phyloP scores from a whole-genome alignment of 2,113 vertebrate genomes.

The Misgurnus mizolepis region DNA sequence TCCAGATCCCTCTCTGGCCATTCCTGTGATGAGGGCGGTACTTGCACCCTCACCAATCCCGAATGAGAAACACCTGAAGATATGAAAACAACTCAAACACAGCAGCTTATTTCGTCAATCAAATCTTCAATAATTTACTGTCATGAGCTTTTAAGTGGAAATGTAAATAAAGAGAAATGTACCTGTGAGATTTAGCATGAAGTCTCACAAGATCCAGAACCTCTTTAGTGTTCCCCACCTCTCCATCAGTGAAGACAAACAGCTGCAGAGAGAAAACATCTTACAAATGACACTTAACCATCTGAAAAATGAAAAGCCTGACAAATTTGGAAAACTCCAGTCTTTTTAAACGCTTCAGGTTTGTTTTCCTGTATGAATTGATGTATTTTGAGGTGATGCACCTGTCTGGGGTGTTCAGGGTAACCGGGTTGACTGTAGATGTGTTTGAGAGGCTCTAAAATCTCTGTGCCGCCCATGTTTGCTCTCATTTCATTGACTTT shows the following conservation, averaged over 20 bases:
- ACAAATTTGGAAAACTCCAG: too few relatives aligned
- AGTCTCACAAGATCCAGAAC: slow-evolving; percentile 75
- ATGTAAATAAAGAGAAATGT: too few relatives aligned
- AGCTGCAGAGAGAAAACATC: slow-evolving; percentile 66
- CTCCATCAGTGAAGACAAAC: slow-evolving; percentile 88
- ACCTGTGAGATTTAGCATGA: slow-evolving; percentile 56
- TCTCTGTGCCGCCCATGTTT: slow-evolving; percentile 81
- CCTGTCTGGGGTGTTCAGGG: slow-evolving; percentile 74
- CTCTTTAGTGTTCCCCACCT: slow-evolving; percentile 76
- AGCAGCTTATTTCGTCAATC: too few relatives aligned
- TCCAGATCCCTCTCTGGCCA: slow-evolving; percentile 75
- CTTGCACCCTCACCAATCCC: slow-evolving; percentile 84
- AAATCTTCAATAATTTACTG: too few relatives aligned
- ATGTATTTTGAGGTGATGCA: slow-evolving; percentile 53
- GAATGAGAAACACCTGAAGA: slow-evolving; percentile 64
- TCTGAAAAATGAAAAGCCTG: too few relatives aligned
- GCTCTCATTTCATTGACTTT: slow-evolving; percentile 66
- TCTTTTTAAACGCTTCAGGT: too few relatives aligned
- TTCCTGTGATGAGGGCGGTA: slow-evolving; percentile 79
- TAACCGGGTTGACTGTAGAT: slow-evolving; percentile 75
- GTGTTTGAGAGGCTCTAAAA: slow-evolving; percentile 71
- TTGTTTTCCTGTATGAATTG: background rate
- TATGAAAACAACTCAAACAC: too few relatives aligned
- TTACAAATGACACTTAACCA: background rate
- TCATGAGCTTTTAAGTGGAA: too few relatives aligned